Evolutionary conservation across 2,888 invertebrate genomes (phyloP).

Genomic region (Patella pellucida): DNA sequence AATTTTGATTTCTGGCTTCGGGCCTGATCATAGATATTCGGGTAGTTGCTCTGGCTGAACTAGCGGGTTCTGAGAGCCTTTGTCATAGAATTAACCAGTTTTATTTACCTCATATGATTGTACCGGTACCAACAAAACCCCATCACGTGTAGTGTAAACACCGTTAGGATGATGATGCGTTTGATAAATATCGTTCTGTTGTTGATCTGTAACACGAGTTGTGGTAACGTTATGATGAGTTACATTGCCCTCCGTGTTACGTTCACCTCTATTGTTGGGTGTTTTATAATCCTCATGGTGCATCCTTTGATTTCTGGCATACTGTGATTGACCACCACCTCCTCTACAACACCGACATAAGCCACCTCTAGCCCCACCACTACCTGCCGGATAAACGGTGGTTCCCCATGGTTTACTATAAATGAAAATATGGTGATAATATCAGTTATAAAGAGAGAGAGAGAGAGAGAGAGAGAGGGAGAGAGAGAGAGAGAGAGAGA

Average conservation of each 20-base stretch:
- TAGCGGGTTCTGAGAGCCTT: no score
- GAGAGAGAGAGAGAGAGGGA: no score
- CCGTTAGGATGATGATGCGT: neutral
- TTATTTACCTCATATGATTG: slow-evolving; percentile 1
- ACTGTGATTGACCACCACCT: neutral
- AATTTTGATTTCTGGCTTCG: no score
- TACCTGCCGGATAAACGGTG: neutral
- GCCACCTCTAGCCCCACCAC: neutral
- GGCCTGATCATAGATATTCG: no score
- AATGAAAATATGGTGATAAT: neutral
- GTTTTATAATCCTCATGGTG: neutral
- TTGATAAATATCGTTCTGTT: neutral
- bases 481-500: no score
- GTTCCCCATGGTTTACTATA: neutral
- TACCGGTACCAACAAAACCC: neutral
- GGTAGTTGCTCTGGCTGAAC: no score
- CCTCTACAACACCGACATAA: neutral
- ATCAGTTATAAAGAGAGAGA: neutral
- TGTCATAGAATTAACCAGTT: no score
- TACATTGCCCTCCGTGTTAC: neutral
- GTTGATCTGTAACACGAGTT: neutral
- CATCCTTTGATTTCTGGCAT: neutral
- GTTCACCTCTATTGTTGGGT: neutral
- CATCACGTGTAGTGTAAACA: neutral
- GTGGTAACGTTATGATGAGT: neutral